Base-by-base conservation (phyloP, 2,888 invertebrate species). In the Orchestes rusci region DNA sequence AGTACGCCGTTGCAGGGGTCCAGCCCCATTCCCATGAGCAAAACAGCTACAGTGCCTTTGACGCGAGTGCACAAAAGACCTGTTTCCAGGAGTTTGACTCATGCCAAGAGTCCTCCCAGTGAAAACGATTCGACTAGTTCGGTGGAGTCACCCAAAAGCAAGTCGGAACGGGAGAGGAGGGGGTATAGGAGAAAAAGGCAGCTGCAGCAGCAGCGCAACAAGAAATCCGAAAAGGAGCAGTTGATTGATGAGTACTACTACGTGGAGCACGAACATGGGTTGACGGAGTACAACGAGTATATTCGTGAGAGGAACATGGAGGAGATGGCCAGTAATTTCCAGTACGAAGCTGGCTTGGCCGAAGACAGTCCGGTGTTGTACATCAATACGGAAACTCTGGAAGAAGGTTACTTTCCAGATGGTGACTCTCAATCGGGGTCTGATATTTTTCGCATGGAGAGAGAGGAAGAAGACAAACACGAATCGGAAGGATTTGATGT, bases 61-160 rank as follows among this genome's bases (percentile, higher is more conserved):
- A 67, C 66, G 3, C 50, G 69, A 39, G 59, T 53, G 12, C 68
- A 69, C 50, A 56, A 65, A 20, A 68, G 68, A 52, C 77, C 80
- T 0, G 59, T 80, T 19, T 67, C 79, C 2, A 74, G 76, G 48
- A 71, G 73, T 53, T 73, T 77, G 52, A 73, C 77, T 56, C 76
- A 79, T 10, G 66, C 80, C 20, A 80, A 81, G 59, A 82, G 80
- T 64, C 82, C 82, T 10, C 81, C 82, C 0, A 83, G 82, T 59
- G 83, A 82, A 44, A 83, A 83, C 55, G 83, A 83, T 51, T 83
- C 83, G 0, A 83, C 83, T 49, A 83, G 83, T 57, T 83, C 82
- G 1, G 77, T 79, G 45, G 76, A 81, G 57, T 82, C 82, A 61
- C 78, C 79, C 0, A 78, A 81, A 56, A 67, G 66, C 45, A 68